Conservation (phyloP, 1,140 invertebrate genomes). For the Cydia amplana region DNA sequence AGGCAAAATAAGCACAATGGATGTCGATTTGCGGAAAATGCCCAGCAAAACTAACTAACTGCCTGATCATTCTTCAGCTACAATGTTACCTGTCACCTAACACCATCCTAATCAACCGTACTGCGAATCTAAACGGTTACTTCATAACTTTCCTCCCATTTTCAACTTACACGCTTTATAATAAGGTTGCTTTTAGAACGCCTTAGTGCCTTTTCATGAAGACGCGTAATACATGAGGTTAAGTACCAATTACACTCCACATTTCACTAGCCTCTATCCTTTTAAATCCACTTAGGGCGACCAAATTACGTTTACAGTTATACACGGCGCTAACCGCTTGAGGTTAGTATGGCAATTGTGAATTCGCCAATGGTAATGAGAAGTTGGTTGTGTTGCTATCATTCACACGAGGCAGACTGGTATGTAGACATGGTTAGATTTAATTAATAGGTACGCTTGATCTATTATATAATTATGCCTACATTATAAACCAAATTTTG, state of each 20-base stretch:
- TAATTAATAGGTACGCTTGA: background rate
- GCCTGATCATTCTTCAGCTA: no score
- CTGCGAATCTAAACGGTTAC: background rate
- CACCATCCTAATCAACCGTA: background rate
- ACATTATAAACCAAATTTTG: no score
- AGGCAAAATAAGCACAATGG: no score
- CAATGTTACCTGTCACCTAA: background rate
- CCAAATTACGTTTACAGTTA: background rate
- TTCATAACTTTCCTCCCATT: background rate
- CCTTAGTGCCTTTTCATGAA: background rate
- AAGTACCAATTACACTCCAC: constrained; percentile 16
- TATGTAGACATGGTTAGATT: background rate
- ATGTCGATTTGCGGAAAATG: no score
- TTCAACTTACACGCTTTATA: background rate
- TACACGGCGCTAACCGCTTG: background rate
- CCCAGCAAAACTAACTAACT: no score
- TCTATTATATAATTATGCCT: no score
- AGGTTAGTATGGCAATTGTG: background rate
- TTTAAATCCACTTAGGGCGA: constrained; percentile 15
- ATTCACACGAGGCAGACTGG: background rate
- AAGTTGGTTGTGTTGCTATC: background rate
- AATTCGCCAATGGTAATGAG: background rate
- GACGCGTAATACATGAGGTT: constrained; percentile 9
- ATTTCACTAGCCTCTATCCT: constrained; percentile 15
- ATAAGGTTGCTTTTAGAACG: background rate